A percentile compares a stretch with the other conserved stretches of the same genome.
Conservation (phyloP, 2,113 vertebrate genomes). For the Clarias batrachus region DNA sequence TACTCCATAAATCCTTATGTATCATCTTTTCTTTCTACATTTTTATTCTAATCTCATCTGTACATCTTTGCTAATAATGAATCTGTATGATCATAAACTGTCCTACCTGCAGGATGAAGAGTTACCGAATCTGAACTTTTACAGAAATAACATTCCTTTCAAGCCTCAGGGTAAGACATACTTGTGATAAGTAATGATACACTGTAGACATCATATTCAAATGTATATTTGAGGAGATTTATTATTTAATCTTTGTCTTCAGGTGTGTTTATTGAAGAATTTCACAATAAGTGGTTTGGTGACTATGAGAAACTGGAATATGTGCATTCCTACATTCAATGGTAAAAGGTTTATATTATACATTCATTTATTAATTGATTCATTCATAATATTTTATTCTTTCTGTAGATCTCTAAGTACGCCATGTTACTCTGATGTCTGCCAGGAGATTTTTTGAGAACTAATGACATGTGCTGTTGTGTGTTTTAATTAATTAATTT, state of each 20-base stretch:
- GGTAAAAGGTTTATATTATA: slow-evolving; percentile 70
- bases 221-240: background rate
- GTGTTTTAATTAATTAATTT: too few relatives aligned
- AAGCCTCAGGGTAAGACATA: slow-evolving; percentile 71
- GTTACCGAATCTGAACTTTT: slow-evolving; percentile 82
- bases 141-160: slow-evolving; percentile 73
- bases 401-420: too few relatives aligned
- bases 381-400: too few relatives aligned
- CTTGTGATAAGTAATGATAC: slow-evolving; percentile 8
- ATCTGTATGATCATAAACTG: background rate
- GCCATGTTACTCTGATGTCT: too few relatives aligned
- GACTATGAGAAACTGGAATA: slow-evolving; percentile 76
- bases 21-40: background rate
- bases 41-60: background rate
- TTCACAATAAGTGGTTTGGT: slow-evolving; percentile 72
- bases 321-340: slow-evolving; percentile 91
- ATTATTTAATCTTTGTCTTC: background rate
- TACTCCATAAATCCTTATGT: too few relatives aligned
- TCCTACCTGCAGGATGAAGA: slow-evolving; percentile 43
- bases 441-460: too few relatives aligned
- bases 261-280: slow-evolving; percentile 73
- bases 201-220: background rate
- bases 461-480: too few relatives aligned
- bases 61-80: background rate
- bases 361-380: too few relatives aligned